phyloP scores from a whole-genome alignment of 2,113 vertebrate species.

The Asarcornis scutulata region DNA sequence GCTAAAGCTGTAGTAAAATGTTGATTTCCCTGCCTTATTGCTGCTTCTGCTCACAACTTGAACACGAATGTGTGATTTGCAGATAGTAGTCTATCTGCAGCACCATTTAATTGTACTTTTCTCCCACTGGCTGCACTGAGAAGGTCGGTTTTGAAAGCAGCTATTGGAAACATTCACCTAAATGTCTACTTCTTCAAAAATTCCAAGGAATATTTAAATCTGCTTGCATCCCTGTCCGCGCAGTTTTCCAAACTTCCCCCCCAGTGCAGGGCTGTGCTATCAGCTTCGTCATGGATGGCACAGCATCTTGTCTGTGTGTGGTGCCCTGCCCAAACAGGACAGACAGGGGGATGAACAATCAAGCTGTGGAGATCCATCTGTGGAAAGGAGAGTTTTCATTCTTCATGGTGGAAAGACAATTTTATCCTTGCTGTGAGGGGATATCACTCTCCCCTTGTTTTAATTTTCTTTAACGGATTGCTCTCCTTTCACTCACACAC shows the following conservation, averaged over 20 bases:
- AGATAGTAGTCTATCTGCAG: not conserved
- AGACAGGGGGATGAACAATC: not conserved
- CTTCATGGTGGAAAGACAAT: constrained; percentile 11
- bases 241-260: not conserved
- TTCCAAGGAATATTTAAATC: not conserved
- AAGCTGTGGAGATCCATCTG: not conserved
- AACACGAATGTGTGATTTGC: not conserved
- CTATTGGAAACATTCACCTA: not conserved
- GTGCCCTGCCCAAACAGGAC: not conserved
- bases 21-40: not conserved
- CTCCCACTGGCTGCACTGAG: not conserved
- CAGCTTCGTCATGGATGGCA: accelerated
- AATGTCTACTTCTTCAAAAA: not conserved
- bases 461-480: constrained; percentile 67
- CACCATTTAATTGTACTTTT: not conserved
- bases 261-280: not conserved
- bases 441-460: constrained; percentile 51
- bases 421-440: constrained; percentile 20
- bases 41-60: not conserved
- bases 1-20: not conserved
- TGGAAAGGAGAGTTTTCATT: constrained; percentile 9
- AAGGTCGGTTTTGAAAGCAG: not conserved
- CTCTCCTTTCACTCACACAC: not conserved
- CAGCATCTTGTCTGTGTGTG: not conserved
- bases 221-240: accelerated